Base-by-base conservation (phyloP, 1,140 invertebrate species). In the Conus betulinus region DNA sequence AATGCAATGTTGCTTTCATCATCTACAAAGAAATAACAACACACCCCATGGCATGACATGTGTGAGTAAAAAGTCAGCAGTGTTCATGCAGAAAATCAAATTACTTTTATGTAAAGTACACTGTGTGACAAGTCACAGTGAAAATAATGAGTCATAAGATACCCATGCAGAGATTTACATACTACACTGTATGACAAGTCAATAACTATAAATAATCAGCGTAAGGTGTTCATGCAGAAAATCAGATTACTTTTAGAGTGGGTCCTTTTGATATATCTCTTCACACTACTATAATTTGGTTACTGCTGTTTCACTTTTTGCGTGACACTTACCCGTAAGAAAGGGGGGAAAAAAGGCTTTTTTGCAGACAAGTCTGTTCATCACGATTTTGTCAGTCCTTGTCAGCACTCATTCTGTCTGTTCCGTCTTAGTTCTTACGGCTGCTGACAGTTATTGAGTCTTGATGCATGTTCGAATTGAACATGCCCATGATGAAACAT, bases 321-420 rank as follows among this genome's bases (percentile, higher is more conserved):
- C 71, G 0, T 74, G 25, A 63, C 57, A 60, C 71, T 74, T 25
- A 74, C 71, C 71, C 71, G 71, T 74, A 20, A 74, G 71, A 7
- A 74, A 20, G 20, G n/a, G n/a, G n/a, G n/a, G n/a, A n/a, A 74
- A 8, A 25, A 74, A 74, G 20, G 3, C 23, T 6, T 23, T 74
- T 74, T 74, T 74, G 71, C 71, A 74, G 71, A 74, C 71, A 13
- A 74, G 71, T 74, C 71, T 23, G 25, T 74, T 74, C 71, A 74
- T 23, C 7, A 74, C n/a, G 7, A 25, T 74, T 3, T 74, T 5
- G 71, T 11, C 7, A 1, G 23, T 25, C 71, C 11, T 74, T 25
- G 71, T 74, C 71, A 1, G 20, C 71, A n/a, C 13, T 11, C 71
- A 6, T 74, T 74, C 71, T 25, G 20, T 74, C 71, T 74, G 71